Base-by-base conservation (phyloP, 2,797 vertebrate species). In the Mormyrus hasselquistii region DNA sequence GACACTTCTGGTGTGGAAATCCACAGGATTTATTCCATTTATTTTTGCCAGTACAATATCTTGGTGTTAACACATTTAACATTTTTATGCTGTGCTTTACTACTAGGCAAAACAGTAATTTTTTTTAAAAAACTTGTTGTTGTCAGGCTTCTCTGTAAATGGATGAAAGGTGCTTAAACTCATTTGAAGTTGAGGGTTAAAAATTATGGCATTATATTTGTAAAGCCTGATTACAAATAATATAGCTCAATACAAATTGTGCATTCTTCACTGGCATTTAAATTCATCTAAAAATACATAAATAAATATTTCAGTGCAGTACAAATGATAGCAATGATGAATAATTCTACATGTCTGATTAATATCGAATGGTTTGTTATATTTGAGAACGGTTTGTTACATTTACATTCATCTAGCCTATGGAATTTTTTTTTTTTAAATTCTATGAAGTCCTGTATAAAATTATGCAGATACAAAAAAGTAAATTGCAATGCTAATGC, bases 331-430 rank as follows among this genome's bases (percentile, higher is more conserved):
- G 73, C 41, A 44, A 79, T 79, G 16, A 79, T 79, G 73, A 79
- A 79, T 79, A 79, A 79, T 79, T 79, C 73, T 79, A 79, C 73
- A 19, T 19, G 41, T 79, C 38, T 79, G 73, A 79, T 79, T 73
- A 44, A 41, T 79, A n/a, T 79, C 73, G 44, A 79, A 79, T 2
- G 38, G 73, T 79, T 79, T 44, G 4, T 79, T 44, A 79, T 44
- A 16, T 16, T 44, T 79, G 73, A 79, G 16, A 41, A 79, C 6
- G 14, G 29, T 38, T 57, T 57, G 73, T n/a, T 79, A 79, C 73
- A 79, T 44, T 79, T 41, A 69, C 65, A 79, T 41, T 79, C 38
- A 79, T 79, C 73, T 79, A 79, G 73, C 16, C 73, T 79, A 76
- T 38, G 73, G 29, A 29, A 29, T 29, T 29, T 29, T 29, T 29